Base-by-base conservation (phyloP, 2,113 vertebrate species). In the Archilochus colubris region DNA sequence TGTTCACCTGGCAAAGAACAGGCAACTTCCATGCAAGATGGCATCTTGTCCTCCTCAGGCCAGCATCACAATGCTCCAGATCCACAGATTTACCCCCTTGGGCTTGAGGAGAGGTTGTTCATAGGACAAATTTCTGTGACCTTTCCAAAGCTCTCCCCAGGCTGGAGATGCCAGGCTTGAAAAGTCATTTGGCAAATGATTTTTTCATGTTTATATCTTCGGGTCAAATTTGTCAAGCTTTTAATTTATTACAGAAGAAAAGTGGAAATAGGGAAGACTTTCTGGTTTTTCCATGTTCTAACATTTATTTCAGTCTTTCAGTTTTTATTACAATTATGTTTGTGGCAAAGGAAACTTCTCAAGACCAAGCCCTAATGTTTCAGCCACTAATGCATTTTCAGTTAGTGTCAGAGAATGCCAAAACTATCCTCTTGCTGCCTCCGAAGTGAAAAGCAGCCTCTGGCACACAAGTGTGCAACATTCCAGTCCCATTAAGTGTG, bases 241-340 rank as follows among this genome's bases (percentile, higher is more conserved):
- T 83, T 81, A 68, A 95, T 93, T 94, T 84, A 66, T 73, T 82
- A 46, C 57, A 84, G 58, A 53, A 86, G 86, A 86, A 86, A 88
- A 94, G 86, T 83, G 83, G 89, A 54, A 92, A 68, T 11, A 31
- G n/a, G 40, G 68, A 44, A 74, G 40, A 36, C 62, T 89, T 92
- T 88, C 70, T 67, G 85, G 62, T 88, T 89, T 95, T 94, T 86
- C 79, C 86, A 77, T 55, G 93, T 67, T 69, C 76, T 88, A 94
- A 72, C 82, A 79, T 83, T 94, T 81, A 62, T 72, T 93, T 78
- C 82, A 30, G 24, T 73, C 76, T 77, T 83, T 92, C 82, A 74
- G 82, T 74, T 86, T 96, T 90, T 83, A 75, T 86, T 95, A 70
- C 68, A 91, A 61, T 94, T 93, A 90, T 38, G 17, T 67, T 78